Conservation (phyloP, 2,888 invertebrate genomes). For the Platyscelio sp. region DNA sequence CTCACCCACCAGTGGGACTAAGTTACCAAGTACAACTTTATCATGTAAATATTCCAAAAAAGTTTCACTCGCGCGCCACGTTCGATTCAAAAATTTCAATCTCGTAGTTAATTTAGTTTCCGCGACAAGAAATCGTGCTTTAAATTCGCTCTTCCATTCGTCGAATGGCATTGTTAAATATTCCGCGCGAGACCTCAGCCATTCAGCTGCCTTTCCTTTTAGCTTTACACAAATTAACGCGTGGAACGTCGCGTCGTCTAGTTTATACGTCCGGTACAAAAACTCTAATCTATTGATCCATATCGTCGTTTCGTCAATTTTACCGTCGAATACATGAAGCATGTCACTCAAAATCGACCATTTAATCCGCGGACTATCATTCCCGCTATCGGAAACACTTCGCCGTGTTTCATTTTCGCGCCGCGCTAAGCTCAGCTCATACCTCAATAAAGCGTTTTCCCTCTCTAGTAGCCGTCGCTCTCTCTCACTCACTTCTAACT, state of each 20-base stretch:
- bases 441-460: slow-evolving; percentile 5
- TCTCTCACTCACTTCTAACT: background rate
- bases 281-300: background rate
- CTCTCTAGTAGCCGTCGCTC: background rate
- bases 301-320: background rate
- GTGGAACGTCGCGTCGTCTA: background rate
- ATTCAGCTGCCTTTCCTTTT: background rate
- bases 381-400: background rate
- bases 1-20: too few species aligned
- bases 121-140: too few species aligned
- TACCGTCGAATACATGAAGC: background rate
- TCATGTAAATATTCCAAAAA: too few species aligned
- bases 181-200: slow-evolving; percentile 4
- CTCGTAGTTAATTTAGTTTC: too few species aligned
- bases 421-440: background rate
- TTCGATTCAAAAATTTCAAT: too few species aligned
- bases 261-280: background rate
- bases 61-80: too few species aligned
- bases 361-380: background rate
- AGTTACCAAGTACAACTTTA: too few species aligned
- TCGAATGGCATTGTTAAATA: background rate
- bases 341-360: background rate
- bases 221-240: background rate
- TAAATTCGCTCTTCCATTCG: too few species aligned
- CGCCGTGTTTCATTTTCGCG: background rate